Evolutionary conservation across 2,888 invertebrate species (phyloP), one percentile per base, ranked within the genome.

Genomic region (Heliconius ismenius): DNA sequence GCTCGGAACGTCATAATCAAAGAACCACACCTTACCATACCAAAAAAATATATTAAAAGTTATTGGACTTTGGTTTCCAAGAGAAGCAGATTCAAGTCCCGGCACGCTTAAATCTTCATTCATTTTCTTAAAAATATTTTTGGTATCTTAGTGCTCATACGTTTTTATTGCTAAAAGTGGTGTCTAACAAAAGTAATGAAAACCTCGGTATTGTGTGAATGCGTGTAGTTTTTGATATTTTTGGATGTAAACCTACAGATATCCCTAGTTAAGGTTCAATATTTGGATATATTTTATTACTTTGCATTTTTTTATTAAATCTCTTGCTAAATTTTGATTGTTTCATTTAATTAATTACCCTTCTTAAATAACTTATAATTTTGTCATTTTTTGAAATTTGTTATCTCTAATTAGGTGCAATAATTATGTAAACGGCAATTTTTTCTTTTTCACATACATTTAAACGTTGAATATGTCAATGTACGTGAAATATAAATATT

Each of bases 281-380:
- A 91, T 93, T 93, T 93, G 91, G 92, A 93, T 89, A 92, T 92
- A 93, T 93, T 92, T 92, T 91, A 91, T 92, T 92, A 91, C 92
- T 93, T 94, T 93, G 93, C 93, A 94, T 90, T 93, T 93, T 93
- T 93, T 94, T 93, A 94, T 92, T 94, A 94, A 94, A 94, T 76
- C 92, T 92, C 91, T 90, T 91, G 93, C 93, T 93, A 92, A 92
- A 93, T 90, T 88, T 83, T 84, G 65, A 28, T 84, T 82, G 83
- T 90, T 87, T 91, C 82, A 86, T 83, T 87, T 82, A 74, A 72
- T 11, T 58, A 32, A 32, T 7, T 32, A 43, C 13, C 62, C 62
- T 24, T 6, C 11, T 60, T n/a, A 58, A n/a, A n/a, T 58, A 58
- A n/a, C 3, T 10, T 58, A 18, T 49, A 49, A 18, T 49, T 49